Evolutionary conservation across 2,888 invertebrate species (phyloP).

Genomic region (Dryococelus australis): DNA sequence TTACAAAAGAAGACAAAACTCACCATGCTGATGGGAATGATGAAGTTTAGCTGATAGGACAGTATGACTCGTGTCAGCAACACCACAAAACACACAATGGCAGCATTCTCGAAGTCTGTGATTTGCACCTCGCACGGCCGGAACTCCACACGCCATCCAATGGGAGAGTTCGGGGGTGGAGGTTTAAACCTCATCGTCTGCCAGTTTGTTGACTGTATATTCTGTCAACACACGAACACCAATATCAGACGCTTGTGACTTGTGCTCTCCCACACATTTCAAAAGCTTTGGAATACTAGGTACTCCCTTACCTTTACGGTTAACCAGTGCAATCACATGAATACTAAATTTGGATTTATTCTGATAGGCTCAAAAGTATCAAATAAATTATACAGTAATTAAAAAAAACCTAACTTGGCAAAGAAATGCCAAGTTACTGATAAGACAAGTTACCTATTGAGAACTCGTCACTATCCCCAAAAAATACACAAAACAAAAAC

Average conservation of each 20-base stretch:
- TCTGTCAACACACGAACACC: conserved; percentile 63
- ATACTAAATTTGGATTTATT: too few species aligned
- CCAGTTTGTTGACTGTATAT: conserved; percentile 99
- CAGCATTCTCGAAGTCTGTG: conserved; percentile 99
- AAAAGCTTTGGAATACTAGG: too few species aligned
- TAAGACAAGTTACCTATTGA: too few species aligned
- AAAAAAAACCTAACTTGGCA: too few species aligned
- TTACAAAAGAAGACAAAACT: conserved; percentile 30
- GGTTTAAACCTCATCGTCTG: conserved; percentile 99
- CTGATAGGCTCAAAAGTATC: too few species aligned
- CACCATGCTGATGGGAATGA: conserved; percentile 97
- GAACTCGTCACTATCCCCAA: too few species aligned
- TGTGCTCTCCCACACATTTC: too few species aligned
- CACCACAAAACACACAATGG: conserved; percentile 97
- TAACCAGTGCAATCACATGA: too few species aligned
- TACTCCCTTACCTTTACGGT: too few species aligned
- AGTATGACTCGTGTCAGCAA: conserved; percentile 95
- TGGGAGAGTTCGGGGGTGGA: conserved; percentile 92
- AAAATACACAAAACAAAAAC: too few species aligned
- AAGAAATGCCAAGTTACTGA: too few species aligned
- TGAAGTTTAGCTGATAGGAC: conserved; percentile 93
- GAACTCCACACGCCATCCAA: conserved; percentile 99
- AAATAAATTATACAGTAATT: too few species aligned
- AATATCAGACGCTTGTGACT: neutral
- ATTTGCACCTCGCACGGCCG: conserved; percentile 98